phyloP scores from a whole-genome alignment of 2,797 vertebrate genomes.

The Liasis olivaceus region DNA sequence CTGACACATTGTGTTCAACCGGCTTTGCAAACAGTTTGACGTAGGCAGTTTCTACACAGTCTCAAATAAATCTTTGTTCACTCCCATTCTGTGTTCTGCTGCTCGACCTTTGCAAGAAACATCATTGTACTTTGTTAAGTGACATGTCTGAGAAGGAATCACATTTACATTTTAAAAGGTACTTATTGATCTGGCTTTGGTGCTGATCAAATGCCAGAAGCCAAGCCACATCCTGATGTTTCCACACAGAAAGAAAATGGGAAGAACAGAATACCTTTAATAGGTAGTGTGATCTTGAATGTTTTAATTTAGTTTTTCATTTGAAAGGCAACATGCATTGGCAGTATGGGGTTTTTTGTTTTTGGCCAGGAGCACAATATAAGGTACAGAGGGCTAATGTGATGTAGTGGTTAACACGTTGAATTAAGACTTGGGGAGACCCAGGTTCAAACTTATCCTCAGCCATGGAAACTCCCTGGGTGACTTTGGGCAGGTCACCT shows the following conservation, averaged over 20 bases:
- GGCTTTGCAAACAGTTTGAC: not conserved
- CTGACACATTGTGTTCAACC: not conserved
- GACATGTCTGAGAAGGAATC: not conserved
- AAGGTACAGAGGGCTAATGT: not conserved
- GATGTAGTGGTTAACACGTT: not conserved
- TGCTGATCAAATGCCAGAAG: not conserved
- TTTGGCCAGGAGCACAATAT: not conserved
- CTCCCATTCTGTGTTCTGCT: not conserved
- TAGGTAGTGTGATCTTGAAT: not conserved
- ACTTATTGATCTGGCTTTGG: not conserved
- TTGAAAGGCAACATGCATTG: not conserved
- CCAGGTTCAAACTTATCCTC: not conserved
- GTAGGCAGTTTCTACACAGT: not conserved
- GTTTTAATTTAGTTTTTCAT: not conserved
- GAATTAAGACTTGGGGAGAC: not conserved
- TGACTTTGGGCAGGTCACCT: not conserved
- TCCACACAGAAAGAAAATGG: not conserved
- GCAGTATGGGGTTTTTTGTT: not conserved
- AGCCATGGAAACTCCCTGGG: not conserved
- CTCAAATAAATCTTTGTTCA: not conserved
- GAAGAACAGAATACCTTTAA: not conserved
- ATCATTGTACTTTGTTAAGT: not conserved
- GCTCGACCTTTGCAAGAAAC: not conserved
- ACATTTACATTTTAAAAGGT: not conserved
- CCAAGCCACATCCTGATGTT: not conserved